Conservation (phyloP, 2,888 invertebrate genomes). For the Andrena fulva region DNA sequence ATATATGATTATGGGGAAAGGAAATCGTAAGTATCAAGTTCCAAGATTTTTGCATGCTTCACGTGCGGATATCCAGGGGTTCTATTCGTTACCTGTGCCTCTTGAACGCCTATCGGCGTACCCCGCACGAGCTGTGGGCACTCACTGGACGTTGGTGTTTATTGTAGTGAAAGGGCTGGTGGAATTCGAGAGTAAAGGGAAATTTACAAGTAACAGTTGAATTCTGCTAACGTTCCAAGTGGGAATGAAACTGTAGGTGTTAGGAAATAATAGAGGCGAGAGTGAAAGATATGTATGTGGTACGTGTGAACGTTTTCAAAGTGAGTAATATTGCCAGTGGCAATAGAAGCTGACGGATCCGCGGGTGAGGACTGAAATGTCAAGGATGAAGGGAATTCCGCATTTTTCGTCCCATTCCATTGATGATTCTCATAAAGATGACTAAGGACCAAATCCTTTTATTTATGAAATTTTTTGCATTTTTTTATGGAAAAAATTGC, state of each 20-base stretch:
- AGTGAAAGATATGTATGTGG: not conserved
- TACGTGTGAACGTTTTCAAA: not conserved
- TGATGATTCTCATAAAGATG: not conserved
- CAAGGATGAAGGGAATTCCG: slow-evolving; percentile 43
- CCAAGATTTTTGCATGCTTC: too few species aligned
- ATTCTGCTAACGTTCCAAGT: not conserved
- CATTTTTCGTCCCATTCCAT: slow-evolving; percentile 10
- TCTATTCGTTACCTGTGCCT: too few species aligned
- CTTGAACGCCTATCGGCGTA: too few species aligned
- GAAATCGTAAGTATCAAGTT: too few species aligned
- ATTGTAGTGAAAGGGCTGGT: not conserved
- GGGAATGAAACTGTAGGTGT: not conserved
- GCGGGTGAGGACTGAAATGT: slow-evolving; percentile 34
- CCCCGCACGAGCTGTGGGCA: too few species aligned
- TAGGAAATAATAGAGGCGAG: not conserved
- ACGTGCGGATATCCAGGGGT: too few species aligned
- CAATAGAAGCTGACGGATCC: slow-evolving; percentile 11
- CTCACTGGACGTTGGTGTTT: too few species aligned
- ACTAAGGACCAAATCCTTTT: not conserved
- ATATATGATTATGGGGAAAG: too few species aligned
- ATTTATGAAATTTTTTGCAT: not conserved
- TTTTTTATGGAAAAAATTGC: too few species aligned
- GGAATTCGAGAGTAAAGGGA: not conserved
- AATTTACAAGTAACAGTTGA: too few species aligned
- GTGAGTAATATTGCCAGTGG: not conserved